phyloP scores from a whole-genome alignment of 2,888 invertebrate species.

The Gibbula magus region DNA sequence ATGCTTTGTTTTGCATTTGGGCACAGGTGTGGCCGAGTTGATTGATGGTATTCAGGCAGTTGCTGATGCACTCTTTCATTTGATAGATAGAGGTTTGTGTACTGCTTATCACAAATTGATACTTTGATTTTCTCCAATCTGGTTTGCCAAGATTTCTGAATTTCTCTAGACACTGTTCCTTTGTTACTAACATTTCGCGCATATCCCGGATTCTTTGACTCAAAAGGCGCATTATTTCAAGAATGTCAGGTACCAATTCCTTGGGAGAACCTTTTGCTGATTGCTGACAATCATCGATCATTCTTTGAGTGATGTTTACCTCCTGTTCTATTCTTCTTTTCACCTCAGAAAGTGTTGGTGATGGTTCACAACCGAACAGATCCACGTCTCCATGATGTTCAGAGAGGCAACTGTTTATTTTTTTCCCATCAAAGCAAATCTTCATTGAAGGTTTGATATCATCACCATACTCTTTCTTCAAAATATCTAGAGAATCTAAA shows the following conservation, averaged over 20 bases:
- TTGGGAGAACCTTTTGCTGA: not conserved
- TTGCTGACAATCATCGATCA: not conserved
- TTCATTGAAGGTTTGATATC: not conserved
- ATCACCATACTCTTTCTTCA: not conserved
- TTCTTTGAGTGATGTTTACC: not conserved
- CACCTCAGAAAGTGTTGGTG: not conserved
- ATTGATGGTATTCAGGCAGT: not conserved
- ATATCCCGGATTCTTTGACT: not conserved
- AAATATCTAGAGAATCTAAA: not conserved
- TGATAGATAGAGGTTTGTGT: no score
- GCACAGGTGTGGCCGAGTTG: not conserved
- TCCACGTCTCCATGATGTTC: not conserved
- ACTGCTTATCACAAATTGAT: no score
- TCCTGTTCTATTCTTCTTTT: not conserved
- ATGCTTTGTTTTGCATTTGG: not conserved
- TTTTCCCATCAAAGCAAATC: slow-evolving; percentile 15
- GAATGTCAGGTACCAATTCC: not conserved
- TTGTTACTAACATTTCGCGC: not conserved
- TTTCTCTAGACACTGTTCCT: not conserved
- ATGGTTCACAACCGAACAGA: not conserved
- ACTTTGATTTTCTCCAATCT: no score
- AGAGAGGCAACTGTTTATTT: not conserved
- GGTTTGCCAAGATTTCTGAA: no score
- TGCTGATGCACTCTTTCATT: no score
- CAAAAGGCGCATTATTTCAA: not conserved